Percentiles rank a stretch among this genome's conserved stretches.
Conservation (phyloP, 2,797 vertebrate species). For the Chaetophractus vellerosus region DNA sequence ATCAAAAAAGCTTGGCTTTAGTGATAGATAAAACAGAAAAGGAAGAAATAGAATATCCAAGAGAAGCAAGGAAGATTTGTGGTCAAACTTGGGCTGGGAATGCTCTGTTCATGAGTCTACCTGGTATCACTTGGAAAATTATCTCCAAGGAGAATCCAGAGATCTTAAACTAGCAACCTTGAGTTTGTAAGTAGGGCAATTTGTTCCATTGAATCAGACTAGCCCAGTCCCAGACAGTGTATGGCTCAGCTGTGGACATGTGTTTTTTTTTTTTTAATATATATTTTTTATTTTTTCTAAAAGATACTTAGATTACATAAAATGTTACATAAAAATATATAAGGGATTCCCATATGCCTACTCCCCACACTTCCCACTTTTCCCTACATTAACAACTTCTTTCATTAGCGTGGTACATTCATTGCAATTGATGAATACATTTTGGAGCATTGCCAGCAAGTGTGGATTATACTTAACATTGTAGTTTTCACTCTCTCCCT, state of each 20-base stretch:
- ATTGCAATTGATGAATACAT: no score
- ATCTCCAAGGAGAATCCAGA: constrained; percentile 34
- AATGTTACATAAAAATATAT: no score
- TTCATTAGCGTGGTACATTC: no score
- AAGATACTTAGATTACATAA: no score
- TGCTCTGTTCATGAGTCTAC: constrained; percentile 47
- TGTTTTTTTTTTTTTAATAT: neutral
- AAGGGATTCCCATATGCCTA: no score
- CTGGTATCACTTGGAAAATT: constrained; percentile 49
- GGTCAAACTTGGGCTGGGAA: neutral
- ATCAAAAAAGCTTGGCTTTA: neutral
- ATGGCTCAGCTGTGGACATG: neutral
- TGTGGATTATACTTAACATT: no score
- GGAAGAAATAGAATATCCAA: neutral
- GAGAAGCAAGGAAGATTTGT: neutral
- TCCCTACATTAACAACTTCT: no score
- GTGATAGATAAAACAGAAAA: constrained; percentile 27
- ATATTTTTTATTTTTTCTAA: no score
- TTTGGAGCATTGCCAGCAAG: no score
- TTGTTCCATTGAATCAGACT: constrained; percentile 23
- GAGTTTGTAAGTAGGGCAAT: neutral
- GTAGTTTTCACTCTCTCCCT: no score
- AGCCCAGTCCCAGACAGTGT: neutral
- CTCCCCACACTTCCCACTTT: no score
- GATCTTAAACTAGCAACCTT: constrained; percentile 34